Percentiles rank a stretch among this genome's conserved stretches.
Evolutionary conservation across 2,888 invertebrate species (phyloP).

Genomic region (Frankliniella fusca): DNA sequence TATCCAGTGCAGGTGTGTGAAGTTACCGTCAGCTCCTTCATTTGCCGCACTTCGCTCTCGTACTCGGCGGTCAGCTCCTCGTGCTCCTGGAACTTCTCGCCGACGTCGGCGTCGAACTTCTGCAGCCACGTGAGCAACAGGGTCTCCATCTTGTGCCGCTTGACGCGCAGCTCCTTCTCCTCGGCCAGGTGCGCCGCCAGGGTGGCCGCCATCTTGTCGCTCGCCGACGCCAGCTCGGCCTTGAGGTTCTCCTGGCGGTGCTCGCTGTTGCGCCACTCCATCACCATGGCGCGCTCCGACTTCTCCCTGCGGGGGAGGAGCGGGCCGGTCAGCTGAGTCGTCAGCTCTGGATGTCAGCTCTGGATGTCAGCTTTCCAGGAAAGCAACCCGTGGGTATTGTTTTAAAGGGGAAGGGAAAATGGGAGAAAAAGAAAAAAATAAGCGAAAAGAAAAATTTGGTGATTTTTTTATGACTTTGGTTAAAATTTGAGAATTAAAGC

Average conservation of each 20-base stretch:
- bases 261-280: constrained; percentile 19
- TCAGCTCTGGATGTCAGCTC: no score
- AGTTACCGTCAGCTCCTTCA: not conserved
- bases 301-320: not conserved
- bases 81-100: constrained; percentile 12
- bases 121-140: not conserved
- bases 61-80: constrained; percentile 4
- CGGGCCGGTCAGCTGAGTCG: no score
- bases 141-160: constrained; percentile 7
- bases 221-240: not conserved
- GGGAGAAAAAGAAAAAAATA: no score
- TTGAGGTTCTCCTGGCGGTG: constrained; percentile 6
- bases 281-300: constrained; percentile 16
- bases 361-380: no score
- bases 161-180: constrained; percentile 4
- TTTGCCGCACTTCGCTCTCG: not conserved
- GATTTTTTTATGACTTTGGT: no score
- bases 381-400: no score
- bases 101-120: not conserved
- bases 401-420: no score
- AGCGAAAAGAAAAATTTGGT: no score
- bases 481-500: no score
- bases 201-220: not conserved
- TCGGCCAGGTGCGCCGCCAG: constrained; percentile 17
- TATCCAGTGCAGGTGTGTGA: not conserved